Evolutionary conservation across 1,140 invertebrate species (phyloP).

Genomic region (Trichonephila inaurata): DNA sequence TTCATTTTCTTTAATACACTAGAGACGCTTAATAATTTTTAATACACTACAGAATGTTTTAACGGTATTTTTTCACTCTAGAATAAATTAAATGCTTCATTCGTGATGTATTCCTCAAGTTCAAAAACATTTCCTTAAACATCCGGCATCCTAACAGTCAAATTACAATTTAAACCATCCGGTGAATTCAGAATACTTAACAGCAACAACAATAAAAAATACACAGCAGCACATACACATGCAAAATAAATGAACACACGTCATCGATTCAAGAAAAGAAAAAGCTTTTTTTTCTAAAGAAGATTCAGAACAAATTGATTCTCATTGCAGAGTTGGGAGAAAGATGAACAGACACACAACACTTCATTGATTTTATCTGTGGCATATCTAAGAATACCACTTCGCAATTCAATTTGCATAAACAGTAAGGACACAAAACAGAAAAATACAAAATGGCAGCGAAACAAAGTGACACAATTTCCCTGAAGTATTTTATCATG

Average conservation of each 20-base stretch:
- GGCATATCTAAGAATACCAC: constrained; percentile 40
- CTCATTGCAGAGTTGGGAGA: constrained; percentile 12
- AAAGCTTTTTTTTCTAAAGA: neutral
- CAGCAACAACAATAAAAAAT: no score
- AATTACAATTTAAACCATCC: no score
- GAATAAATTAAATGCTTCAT: no score
- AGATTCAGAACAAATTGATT: constrained; percentile 23
- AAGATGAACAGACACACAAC: constrained; percentile 4
- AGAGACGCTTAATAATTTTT: no score
- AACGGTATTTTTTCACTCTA: no score
- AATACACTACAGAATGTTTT: no score
- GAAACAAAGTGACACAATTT: constrained; percentile 51
- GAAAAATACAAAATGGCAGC: constrained; percentile 21
- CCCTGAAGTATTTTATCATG: constrained; percentile 39
- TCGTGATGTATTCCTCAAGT: no score
- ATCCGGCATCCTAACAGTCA: no score
- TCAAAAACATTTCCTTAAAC: no score
- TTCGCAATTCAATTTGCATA: constrained; percentile 35
- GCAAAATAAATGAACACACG: neutral
- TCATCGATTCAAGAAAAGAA: neutral
- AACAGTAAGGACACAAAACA: neutral
- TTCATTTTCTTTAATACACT: no score
- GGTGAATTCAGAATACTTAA: no score
- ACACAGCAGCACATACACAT: no score
- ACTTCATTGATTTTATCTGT: constrained; percentile 31